Conservation (phyloP, 1,140 invertebrate species). For the Drosophila paulistorum region DNA sequence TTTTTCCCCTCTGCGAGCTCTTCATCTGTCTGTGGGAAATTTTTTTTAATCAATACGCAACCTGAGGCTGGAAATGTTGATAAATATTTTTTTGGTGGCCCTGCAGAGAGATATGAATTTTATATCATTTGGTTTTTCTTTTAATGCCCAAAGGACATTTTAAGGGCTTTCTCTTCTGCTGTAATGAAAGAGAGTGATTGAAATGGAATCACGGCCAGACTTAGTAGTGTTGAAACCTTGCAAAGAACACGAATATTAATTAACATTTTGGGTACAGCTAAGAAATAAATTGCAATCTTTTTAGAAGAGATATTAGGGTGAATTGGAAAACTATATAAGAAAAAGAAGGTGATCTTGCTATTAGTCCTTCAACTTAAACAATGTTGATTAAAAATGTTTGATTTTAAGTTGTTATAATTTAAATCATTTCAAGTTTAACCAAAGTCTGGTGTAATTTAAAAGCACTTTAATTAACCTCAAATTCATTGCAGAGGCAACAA, state of each 20-base stretch:
- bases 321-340: too few relatives aligned
- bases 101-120: constrained; percentile 51
- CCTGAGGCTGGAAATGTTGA: constrained; percentile 64
- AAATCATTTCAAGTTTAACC: too few relatives aligned
- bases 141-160: constrained; percentile 21
- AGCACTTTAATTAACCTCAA: background rate
- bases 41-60: constrained; percentile 75
- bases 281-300: too few relatives aligned
- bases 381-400: too few relatives aligned
- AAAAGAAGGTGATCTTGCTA: too few relatives aligned
- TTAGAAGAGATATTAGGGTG: too few relatives aligned
- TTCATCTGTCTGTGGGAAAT: constrained; percentile 25
- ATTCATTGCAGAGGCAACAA: background rate
- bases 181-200: background rate
- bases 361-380: too few relatives aligned
- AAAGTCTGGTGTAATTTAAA: too few relatives aligned
- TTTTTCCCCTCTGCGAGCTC: background rate
- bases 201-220: background rate
- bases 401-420: too few relatives aligned
- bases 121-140: constrained; percentile 50
- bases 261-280: background rate
- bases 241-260: background rate
- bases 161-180: background rate
- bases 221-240: background rate
- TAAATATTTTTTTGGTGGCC: constrained; percentile 66